These are phyloP conservation scores for Hiodon alosoides DNA, from an alignment of 2,113 vertebrate genomes.

Conservation along the genomic window DNA sequence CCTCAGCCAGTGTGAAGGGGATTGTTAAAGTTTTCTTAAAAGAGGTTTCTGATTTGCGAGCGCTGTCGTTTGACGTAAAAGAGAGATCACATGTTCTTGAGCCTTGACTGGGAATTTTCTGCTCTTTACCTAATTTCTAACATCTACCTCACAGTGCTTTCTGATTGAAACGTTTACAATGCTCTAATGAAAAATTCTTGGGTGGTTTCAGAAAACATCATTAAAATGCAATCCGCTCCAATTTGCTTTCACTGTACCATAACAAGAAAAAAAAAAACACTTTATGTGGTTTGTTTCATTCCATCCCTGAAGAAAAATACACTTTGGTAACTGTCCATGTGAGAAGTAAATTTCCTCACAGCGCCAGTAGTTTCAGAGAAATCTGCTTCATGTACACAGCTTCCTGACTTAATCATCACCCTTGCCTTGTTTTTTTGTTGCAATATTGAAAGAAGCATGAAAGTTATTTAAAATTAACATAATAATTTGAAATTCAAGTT, in stretches of 20 bases:
- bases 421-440: not conserved
- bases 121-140: not conserved
- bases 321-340: not conserved
- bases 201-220: not conserved
- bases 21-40: no score
- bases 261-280: not conserved
- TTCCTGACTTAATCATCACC: no score
- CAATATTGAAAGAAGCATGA: no score
- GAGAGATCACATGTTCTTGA: not conserved
- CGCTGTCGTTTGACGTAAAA: not conserved
- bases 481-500: not conserved
- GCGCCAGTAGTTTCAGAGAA: not conserved
- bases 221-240: constrained; percentile 9
- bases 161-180: not conserved
- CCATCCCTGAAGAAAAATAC: not conserved
- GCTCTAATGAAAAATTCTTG: not conserved
- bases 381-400: not conserved
- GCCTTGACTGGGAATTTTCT: no score
- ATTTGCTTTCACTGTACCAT: not conserved
- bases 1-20: no score
- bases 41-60: no score
- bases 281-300: constrained; percentile 9
- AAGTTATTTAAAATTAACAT: not conserved
- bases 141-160: not conserved
- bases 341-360: not conserved